These are phyloP conservation scores for Cheilosia vernalis DNA, from an alignment of 2,888 invertebrate species.

Conservation along the genomic window DNA sequence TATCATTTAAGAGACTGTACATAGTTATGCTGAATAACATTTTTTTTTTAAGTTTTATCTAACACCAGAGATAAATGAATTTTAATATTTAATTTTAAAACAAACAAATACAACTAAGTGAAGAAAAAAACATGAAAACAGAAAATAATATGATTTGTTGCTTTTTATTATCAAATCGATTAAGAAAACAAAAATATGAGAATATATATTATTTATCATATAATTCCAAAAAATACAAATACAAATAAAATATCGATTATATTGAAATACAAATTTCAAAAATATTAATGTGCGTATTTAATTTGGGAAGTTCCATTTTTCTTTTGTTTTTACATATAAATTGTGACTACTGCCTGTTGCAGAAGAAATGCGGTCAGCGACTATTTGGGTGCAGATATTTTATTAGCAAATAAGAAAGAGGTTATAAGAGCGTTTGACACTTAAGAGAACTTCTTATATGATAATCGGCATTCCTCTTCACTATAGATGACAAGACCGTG, in stretches of 20 bases:
- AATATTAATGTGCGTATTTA: slow-evolving; percentile 6
- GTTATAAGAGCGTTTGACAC: too few relatives aligned
- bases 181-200: slow-evolving; percentile 48
- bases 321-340: too few relatives aligned
- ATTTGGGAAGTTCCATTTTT: too few relatives aligned
- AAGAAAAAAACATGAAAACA: slow-evolving; percentile 32
- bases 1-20: slow-evolving; percentile 75
- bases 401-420: too few relatives aligned
- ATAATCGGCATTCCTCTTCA: too few relatives aligned
- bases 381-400: too few relatives aligned
- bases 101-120: slow-evolving; percentile 41
- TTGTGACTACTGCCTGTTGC: too few relatives aligned
- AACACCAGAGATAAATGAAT: slow-evolving; percentile 59
- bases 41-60: slow-evolving; percentile 65
- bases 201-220: slow-evolving; percentile 69
- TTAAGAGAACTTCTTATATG: too few relatives aligned
- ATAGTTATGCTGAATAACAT: slow-evolving; percentile 70
- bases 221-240: slow-evolving; percentile 59
- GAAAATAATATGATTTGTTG: slow-evolving; percentile 69
- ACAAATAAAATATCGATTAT: slow-evolving; percentile 63
- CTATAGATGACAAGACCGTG: too few relatives aligned
- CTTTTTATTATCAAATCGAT: slow-evolving; percentile 73
- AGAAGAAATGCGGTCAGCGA: too few relatives aligned
- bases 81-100: slow-evolving; percentile 62
- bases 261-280: slow-evolving; percentile 65